Evolutionary conservation across 2,113 vertebrate species (phyloP), one percentile per base, ranked within the genome.

Genomic region (Peromyscus leucopus): DNA sequence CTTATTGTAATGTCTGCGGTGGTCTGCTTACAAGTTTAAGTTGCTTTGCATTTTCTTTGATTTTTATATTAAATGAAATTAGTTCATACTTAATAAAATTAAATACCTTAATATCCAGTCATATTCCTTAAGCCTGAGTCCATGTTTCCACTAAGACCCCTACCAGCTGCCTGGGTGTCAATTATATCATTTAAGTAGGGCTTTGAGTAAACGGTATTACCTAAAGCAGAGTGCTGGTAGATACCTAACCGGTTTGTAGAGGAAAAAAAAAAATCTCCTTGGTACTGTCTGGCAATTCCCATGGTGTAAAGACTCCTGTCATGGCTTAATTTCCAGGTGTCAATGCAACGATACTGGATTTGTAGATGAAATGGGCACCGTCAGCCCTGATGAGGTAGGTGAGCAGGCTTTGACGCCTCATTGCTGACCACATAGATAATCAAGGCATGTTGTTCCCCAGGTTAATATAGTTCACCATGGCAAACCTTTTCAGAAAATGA

Each of bases 41-140:
- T 92, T 91, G n/a, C 69, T 90, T n/a, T 89, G 39, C 82, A 63
- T 83, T 93, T 93, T 48, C 36, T 94, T 75, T 57, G 3, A 92
- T n/a, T 89, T 86, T 16, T 76, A 48, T 8, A 63, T 91, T 78
- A 59, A 82, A 19, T 17, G 15, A n/a, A 74, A 90, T 72, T 79
- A 7, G 22, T 69, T 89, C 86, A 22, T 79, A 67, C 76, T 96
- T 86, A 65, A 33, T 4, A 78, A 76, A 75, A 88, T 88, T 69
- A 93, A 90, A 51, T n/a, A 67, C 9, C 1, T 61, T 61, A 55
- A 78, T 90, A 86, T 93, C 36, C 7, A 85, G 1, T 42, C 26
- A 90, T 31, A 39, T 22, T 95, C 9, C 88, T 94, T 31, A 80
- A 46, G 4, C 21, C 28, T 19, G 19, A 5, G 1, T 93, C 33